Evolutionary conservation across 2,113 vertebrate species (phyloP).

Genomic region (Myrmecophaga tridactyla): DNA sequence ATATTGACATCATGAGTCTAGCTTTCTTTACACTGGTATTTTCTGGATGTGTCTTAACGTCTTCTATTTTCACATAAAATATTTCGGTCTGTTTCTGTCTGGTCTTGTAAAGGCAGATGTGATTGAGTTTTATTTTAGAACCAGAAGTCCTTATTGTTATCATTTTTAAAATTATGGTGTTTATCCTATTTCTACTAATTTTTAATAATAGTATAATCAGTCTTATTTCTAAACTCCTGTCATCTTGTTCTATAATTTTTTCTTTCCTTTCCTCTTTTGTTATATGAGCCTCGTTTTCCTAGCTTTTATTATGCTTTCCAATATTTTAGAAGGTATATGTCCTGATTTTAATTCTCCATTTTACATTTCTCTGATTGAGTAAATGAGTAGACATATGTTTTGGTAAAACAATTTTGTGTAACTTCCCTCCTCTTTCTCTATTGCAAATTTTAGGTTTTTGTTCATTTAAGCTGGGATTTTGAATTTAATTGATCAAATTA

Average conservation of each 20-base stretch:
- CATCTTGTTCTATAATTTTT: background rate
- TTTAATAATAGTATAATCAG: background rate
- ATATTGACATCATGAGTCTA: background rate
- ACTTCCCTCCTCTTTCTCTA: background rate
- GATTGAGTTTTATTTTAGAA: background rate
- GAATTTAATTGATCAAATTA: background rate
- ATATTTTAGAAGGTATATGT: background rate
- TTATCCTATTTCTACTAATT: background rate
- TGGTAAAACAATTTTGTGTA: no score
- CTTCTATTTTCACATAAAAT: background rate
- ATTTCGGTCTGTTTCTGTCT: background rate
- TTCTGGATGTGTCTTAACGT: background rate
- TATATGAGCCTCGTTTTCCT: background rate
- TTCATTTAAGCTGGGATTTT: background rate
- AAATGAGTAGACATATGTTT: background rate
- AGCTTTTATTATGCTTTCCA: background rate
- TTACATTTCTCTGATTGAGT: background rate
- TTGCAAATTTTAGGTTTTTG: background rate
- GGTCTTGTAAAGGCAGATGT: background rate
- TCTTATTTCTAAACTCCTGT: background rate
- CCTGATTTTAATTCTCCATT: background rate
- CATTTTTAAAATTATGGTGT: background rate
- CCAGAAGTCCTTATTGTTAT: background rate
- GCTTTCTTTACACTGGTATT: background rate
- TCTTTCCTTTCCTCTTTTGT: background rate